Base-by-base conservation (phyloP, 2,888 invertebrate species). In the Amphipoea lucens region DNA sequence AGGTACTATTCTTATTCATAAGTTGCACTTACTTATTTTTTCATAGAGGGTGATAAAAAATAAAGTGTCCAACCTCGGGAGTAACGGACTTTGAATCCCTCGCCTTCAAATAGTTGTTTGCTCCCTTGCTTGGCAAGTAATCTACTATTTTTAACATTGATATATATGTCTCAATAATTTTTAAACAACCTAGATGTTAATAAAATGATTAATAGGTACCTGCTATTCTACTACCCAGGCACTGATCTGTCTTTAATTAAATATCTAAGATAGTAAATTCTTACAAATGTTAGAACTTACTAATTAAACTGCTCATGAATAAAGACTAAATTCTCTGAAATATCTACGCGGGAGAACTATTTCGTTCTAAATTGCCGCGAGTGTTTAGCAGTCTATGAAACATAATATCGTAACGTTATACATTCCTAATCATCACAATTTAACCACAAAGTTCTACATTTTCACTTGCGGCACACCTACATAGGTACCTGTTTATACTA, bases 401-500 rank as follows among this genome's bases (percentile, higher is more conserved):
- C 76, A 51, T 76, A 83, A 90, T 92, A 90, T 84, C 75, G 92
- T 93, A 93, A 93, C 88, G 74, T 82, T 81, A 93, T 88, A 92
- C 91, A 84, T 90, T 92, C 89, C 90, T 93, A 93, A 92, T 93
- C 92, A 93, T 93, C 91, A 90, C 91, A 90, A 92, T 93, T 92
- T 91, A 92, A 92, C 93, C 92, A 90, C 93, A 93, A 90, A 91
- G 88, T 88, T 92, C 87, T 90, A 90, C 89, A 88, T 91, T 91
- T 89, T 90, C 91, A 89, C 76, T 85, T 88, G 85, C 78, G 85
- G 88, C 88, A 82, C 84, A 81, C 82, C 75, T 85, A 89, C 79
- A 81, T 82, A 81, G 76, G 79, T 88, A 90, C 86, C 81, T 83
- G 84, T 88, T 80, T 81, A 81, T 83, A 88, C 88, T 78, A 90